These are phyloP conservation scores for Chromoteleia sp. DNA, from an alignment of 2,888 invertebrate genomes.

Conservation along the genomic window DNA sequence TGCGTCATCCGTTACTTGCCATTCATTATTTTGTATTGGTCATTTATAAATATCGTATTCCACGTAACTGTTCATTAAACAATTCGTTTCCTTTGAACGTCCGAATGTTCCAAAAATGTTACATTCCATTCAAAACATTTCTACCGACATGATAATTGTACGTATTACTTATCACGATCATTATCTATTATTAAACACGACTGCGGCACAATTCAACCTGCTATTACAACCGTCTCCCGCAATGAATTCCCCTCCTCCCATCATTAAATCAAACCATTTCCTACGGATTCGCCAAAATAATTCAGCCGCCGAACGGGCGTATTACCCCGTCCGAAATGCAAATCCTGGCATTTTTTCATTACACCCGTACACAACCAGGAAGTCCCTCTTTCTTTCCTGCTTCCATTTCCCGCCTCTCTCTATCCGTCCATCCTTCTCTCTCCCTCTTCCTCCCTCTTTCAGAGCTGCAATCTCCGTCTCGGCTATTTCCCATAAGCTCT, in stretches of 20 bases:
- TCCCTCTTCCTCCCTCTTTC: background rate
- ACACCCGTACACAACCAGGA: conserved; percentile 5
- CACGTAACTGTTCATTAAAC: too few relatives aligned
- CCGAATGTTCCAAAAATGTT: background rate
- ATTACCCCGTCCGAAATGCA: conserved; percentile 40
- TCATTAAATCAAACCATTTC: conserved; percentile 52
- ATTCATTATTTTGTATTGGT: too few relatives aligned
- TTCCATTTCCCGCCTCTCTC: background rate
- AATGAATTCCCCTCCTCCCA: background rate
- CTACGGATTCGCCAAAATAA: conserved; percentile 42
- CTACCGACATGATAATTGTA: conserved; percentile 2
- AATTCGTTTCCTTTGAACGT: too few relatives aligned
- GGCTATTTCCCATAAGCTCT: conserved; percentile 48
- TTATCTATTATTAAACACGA: conserved; percentile 36
- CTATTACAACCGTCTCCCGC: background rate
- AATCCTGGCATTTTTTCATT: conserved; percentile 58
- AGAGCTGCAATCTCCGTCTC: conserved; percentile 7
- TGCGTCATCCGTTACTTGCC: too few relatives aligned
- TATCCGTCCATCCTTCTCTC: background rate
- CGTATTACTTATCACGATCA: conserved; percentile 35
- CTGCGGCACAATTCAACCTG: conserved; percentile 22
- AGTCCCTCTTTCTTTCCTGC: background rate
- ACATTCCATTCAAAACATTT: background rate
- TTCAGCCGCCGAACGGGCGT: conserved; percentile 9
- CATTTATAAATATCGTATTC: too few relatives aligned